Evolutionary conservation across 2,797 vertebrate genomes (phyloP).

Genomic region (Danio choprae): DNA sequence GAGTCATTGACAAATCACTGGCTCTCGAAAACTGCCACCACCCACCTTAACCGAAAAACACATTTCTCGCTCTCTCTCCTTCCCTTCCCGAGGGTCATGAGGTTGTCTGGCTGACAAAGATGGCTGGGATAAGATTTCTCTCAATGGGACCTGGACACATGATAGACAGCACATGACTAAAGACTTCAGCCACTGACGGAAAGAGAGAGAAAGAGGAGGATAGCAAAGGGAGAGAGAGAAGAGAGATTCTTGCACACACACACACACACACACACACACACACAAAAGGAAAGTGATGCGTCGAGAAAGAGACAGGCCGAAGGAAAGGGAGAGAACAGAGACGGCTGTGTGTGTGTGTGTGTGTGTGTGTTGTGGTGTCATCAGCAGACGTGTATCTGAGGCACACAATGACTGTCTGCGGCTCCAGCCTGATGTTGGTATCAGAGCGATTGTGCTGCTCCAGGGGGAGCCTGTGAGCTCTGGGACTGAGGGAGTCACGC

Average conservation of each 20-base stretch:
- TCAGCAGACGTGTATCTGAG: constrained; percentile 56
- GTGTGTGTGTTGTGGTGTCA: constrained; percentile 54
- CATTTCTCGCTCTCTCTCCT: constrained; percentile 16
- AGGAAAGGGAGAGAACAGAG: constrained; percentile 32
- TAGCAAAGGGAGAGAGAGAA: constrained; percentile 7
- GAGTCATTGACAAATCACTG: constrained; percentile 59
- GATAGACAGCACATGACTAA: constrained; percentile 79
- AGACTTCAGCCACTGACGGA: constrained; percentile 64
- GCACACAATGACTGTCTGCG: constrained; percentile 57
- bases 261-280: constrained; percentile 46
- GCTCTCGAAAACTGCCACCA: constrained; percentile 7
- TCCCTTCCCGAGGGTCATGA: constrained; percentile 47
- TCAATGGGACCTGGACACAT: constrained; percentile 66
- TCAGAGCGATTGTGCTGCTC: constrained; percentile 47
- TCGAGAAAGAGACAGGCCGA: constrained; percentile 27
- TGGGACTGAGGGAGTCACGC: constrained; percentile 39
- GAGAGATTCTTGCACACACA: constrained; percentile 24
- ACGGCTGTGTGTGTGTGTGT: constrained; percentile 21
- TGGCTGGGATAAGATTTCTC: constrained; percentile 63
- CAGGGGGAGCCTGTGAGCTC: constrained; percentile 51
- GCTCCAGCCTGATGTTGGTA: constrained; percentile 50
- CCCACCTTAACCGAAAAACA: constrained; percentile 1
- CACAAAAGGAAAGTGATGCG: constrained; percentile 31
- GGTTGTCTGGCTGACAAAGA: constrained; percentile 55
- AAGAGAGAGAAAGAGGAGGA: constrained; percentile 36